phyloP scores from a whole-genome alignment of 2,888 invertebrate species.

The Callinectes sapidus region DNA sequence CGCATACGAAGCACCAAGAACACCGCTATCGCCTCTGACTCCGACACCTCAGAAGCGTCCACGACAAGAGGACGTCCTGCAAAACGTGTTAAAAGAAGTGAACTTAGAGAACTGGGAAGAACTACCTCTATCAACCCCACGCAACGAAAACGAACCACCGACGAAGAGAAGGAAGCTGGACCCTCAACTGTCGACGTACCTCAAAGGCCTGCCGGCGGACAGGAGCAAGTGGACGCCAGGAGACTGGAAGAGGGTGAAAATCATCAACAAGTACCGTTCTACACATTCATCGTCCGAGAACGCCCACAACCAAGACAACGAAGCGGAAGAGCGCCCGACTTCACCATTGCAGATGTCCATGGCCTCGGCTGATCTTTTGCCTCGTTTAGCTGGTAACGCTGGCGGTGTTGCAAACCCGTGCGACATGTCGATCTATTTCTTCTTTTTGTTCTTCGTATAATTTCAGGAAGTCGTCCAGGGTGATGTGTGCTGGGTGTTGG shows the following conservation, averaged over 20 bases:
- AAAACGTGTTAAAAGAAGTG: too few species aligned
- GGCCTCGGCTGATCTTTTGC: too few species aligned
- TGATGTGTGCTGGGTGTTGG: constrained; percentile 9
- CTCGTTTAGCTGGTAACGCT: too few species aligned
- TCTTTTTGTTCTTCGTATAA: not conserved
- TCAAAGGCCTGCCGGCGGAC: constrained; percentile 42
- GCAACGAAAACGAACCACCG: too few species aligned
- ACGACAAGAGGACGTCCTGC: too few species aligned
- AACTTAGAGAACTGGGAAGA: too few species aligned
- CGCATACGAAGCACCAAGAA: too few species aligned
- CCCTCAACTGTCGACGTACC: not conserved
- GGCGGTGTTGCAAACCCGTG: too few species aligned
- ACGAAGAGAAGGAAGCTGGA: not conserved
- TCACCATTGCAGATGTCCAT: constrained; percentile 43
- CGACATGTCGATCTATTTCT: not conserved
- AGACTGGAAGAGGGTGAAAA: constrained; percentile 49
- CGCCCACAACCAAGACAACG: not conserved
- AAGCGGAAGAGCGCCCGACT: constrained; percentile 30
- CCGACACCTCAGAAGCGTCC: too few species aligned
- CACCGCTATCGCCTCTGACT: too few species aligned
- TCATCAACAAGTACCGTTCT: constrained; percentile 32
- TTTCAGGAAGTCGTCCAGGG: not conserved
- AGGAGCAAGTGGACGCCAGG: constrained; percentile 50
- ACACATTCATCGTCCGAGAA: not conserved
- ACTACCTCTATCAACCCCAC: too few species aligned